Percentiles rank a stretch among this genome's conserved stretches.
phyloP scores from a whole-genome alignment of 2,113 vertebrate species.

The Gadus macrocephalus region DNA sequence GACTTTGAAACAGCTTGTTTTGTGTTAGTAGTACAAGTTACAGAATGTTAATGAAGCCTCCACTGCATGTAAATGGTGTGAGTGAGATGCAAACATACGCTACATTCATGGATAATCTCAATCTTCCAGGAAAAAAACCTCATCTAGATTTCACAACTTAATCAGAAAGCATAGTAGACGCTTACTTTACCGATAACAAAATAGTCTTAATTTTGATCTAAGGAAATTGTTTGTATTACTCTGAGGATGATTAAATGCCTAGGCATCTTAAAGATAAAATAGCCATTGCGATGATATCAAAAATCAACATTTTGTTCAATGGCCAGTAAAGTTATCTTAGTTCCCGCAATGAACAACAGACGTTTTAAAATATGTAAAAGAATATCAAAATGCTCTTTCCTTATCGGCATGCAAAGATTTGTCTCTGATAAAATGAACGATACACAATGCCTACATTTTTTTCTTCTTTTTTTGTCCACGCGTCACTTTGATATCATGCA shows the following conservation, averaged over 20 bases:
- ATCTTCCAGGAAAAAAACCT: slow-evolving; percentile 29
- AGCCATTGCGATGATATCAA: slow-evolving; percentile 15
- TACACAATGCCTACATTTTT: slow-evolving; percentile 64
- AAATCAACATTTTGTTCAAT: slow-evolving; percentile 39
- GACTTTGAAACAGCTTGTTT: background rate
- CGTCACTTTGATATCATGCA: slow-evolving; percentile 80
- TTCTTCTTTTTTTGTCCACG: slow-evolving; percentile 63
- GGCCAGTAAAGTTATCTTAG: slow-evolving; percentile 35
- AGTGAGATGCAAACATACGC: slow-evolving; percentile 71
- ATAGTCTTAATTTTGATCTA: slow-evolving; percentile 55
- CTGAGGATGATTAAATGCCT: slow-evolving; percentile 31
- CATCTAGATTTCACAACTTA: slow-evolving; percentile 32
- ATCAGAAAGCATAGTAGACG: slow-evolving; percentile 40
- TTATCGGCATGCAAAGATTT: slow-evolving; percentile 74
- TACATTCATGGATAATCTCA: slow-evolving; percentile 70
- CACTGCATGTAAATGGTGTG: slow-evolving; percentile 56
- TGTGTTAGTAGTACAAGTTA: too few relatives aligned
- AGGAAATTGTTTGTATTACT: slow-evolving; percentile 47
- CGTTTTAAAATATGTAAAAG: slow-evolving; percentile 60
- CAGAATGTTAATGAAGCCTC: slow-evolving; percentile 45
- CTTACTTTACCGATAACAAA: slow-evolving; percentile 53
- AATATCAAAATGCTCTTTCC: slow-evolving; percentile 66
- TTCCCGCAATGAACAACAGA: slow-evolving; percentile 46
- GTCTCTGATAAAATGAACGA: slow-evolving; percentile 64
- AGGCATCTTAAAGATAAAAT: slow-evolving; percentile 42